Conservation (phyloP, 2,797 vertebrate genomes). For the Myotis daubentonii region DNA sequence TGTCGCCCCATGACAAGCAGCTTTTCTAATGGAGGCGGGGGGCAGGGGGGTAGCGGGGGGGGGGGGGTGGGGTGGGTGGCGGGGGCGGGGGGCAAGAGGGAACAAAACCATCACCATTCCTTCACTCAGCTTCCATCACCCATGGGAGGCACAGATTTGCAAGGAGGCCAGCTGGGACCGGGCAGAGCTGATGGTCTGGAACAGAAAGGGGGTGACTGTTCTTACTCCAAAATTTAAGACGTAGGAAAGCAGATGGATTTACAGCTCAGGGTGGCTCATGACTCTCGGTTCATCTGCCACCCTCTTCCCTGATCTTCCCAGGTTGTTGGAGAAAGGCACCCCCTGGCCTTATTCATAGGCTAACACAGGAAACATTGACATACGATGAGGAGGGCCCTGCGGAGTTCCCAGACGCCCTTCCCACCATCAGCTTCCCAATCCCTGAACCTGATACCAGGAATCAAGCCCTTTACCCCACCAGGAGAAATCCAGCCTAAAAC, state of each 20-base stretch:
- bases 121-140: background rate
- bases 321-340: background rate
- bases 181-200: background rate
- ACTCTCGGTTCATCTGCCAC: background rate
- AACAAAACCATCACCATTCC: background rate
- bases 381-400: no score
- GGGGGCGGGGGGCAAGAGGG: no score
- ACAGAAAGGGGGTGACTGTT: background rate
- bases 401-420: background rate
- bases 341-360: background rate
- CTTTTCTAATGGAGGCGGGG: no score
- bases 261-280: background rate
- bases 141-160: background rate
- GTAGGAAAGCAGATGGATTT: background rate
- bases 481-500: background rate
- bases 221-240: background rate
- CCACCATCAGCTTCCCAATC: background rate
- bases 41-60: rapidly evolving
- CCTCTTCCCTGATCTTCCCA: background rate
- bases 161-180: background rate
- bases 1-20: background rate
- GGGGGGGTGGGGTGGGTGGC: rapidly evolving
- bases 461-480: background rate
- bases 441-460: background rate
- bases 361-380: background rate